Conservation (phyloP, 2,888 invertebrate species). For the Galerucella nymphaeae region DNA sequence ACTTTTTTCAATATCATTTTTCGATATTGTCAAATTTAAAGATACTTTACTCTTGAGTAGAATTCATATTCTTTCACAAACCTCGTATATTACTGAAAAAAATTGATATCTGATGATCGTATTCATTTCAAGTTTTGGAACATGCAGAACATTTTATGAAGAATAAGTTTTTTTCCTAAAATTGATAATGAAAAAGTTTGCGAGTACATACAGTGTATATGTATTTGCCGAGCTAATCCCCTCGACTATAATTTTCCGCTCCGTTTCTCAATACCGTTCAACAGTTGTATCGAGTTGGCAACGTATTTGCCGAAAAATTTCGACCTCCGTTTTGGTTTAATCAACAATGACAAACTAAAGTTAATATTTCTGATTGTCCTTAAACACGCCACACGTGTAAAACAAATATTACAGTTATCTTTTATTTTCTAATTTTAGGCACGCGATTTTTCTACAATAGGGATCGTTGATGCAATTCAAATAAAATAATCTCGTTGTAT, state of each 20-base stretch:
- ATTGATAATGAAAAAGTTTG: no score
- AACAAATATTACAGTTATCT: conserved; percentile 2
- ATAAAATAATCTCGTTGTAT: background rate
- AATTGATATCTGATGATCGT: no score
- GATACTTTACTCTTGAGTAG: no score
- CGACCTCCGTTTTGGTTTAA: conserved; percentile 16
- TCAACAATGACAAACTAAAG: conserved; percentile 1
- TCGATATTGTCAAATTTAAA: no score
- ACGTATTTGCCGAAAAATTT: conserved; percentile 14
- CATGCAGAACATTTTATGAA: no score
- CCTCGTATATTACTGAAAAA: no score
- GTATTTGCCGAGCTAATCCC: background rate
- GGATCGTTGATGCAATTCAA: conserved; percentile 1
- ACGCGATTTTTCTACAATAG: background rate
- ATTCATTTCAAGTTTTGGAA: no score
- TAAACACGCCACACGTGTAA: conserved; percentile 5
- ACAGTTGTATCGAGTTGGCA: conserved; percentile 5
- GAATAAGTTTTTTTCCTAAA: no score
- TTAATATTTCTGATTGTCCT: conserved; percentile 7
- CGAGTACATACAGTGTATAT: no score
- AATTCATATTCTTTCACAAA: no score
- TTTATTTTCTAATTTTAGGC: background rate
- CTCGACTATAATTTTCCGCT: conserved; percentile 2
- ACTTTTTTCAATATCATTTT: no score
- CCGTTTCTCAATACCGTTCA: background rate